These are phyloP conservation scores for Aphyosemion australe DNA, from an alignment of 2,113 vertebrate species.

Conservation along the genomic window DNA sequence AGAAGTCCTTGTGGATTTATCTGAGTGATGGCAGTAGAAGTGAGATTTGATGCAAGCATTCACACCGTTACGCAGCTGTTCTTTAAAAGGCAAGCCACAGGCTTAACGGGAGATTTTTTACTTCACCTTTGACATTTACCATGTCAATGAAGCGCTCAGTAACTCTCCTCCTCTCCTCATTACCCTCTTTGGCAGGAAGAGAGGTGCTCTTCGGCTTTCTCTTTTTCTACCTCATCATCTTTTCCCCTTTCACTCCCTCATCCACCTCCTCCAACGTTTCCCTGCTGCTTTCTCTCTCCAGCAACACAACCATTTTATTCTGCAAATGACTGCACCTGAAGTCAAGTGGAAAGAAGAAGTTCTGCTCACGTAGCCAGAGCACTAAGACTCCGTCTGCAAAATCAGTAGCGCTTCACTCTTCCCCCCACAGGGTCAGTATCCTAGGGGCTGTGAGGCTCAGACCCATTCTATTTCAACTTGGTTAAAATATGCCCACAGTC, in stretches of 20 bases:
- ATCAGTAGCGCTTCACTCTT: slow-evolving; percentile 21
- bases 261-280: not conserved
- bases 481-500: slow-evolving; percentile 77
- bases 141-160: slow-evolving; percentile 61
- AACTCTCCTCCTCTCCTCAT: slow-evolving; percentile 60
- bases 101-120: slow-evolving; percentile 62
- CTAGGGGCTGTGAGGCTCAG: slow-evolving; percentile 53
- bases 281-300: slow-evolving; percentile 26
- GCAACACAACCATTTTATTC: slow-evolving; percentile 59
- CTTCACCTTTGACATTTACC: slow-evolving; percentile 70
- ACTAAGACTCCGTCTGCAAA: slow-evolving; percentile 33
- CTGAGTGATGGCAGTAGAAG: slow-evolving; percentile 9
- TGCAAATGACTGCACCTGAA: slow-evolving; percentile 73
- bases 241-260: slow-evolving; percentile 12
- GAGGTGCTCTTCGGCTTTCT: slow-evolving; percentile 30
- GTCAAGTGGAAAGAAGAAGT: slow-evolving; percentile 71
- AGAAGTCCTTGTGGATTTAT: slow-evolving; percentile 37
- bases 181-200: slow-evolving; percentile 63
- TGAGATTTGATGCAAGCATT: slow-evolving; percentile 35
- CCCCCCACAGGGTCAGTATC: slow-evolving; percentile 39
- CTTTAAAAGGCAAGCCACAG: slow-evolving; percentile 44
- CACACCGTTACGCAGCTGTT: slow-evolving; percentile 46
- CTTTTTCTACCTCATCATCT: slow-evolving; percentile 41
- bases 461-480: slow-evolving; percentile 71
- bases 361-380: slow-evolving; percentile 30